A percentile compares a stretch with the other conserved stretches of the same genome.
phyloP scores from a whole-genome alignment of 2,797 vertebrate genomes.

The Anguilla megastoma region DNA sequence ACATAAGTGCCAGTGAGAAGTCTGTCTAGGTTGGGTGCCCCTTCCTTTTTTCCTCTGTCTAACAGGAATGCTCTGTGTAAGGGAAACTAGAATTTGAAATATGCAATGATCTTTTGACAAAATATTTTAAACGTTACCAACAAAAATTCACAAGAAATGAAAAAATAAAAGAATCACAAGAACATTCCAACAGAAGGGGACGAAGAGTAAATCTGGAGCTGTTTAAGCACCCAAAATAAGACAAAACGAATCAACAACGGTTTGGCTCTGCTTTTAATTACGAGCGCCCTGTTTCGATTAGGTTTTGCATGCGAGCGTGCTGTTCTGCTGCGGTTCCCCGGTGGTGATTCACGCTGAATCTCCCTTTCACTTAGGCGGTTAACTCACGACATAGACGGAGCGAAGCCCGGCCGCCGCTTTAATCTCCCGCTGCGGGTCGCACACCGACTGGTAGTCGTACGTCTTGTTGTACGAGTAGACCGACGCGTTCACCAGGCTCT shows the following conservation, averaged over 20 bases:
- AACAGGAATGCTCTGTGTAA: neutral
- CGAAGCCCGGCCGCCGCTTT: constrained; percentile 85
- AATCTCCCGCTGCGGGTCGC: constrained; percentile 79
- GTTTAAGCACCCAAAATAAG: constrained; percentile 53
- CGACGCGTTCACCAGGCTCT: constrained; percentile 83
- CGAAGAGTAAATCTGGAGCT: constrained; percentile 53
- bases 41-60: neutral
- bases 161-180: constrained; percentile 20
- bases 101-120: constrained; percentile 41
- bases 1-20: constrained; percentile 38
- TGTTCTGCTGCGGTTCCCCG: constrained; percentile 49
- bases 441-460: constrained; percentile 93
- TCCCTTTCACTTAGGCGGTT: neutral
- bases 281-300: constrained; percentile 70
- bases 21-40: constrained; percentile 50
- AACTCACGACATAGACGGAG: constrained; percentile 91
- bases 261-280: constrained; percentile 58
- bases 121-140: constrained; percentile 22
- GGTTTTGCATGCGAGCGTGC: constrained; percentile 58
- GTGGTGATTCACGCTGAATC: neutral
- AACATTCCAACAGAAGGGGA: constrained; percentile 53
- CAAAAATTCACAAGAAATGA: neutral
- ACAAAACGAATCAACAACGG: constrained; percentile 50
- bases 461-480: constrained; percentile 89
- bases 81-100: constrained; percentile 24